Base-by-base conservation (phyloP, 2,888 invertebrate species). In the Molanna angustata region DNA sequence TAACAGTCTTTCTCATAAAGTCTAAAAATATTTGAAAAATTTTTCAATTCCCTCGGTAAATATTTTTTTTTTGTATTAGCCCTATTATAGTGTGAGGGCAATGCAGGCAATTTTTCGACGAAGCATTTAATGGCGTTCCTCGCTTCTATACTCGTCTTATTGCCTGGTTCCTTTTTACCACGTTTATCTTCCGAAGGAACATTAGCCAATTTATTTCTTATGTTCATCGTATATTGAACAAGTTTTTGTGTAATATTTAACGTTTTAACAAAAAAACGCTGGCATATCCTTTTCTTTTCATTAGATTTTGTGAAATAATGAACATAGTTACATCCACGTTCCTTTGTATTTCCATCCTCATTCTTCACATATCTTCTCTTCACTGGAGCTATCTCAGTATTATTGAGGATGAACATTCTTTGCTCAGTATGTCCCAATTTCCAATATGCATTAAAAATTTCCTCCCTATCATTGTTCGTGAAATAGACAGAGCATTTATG, bases 41-140 rank as follows among this genome's bases (percentile, higher is more conserved):
- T 35, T 35, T 35, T 35, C 14, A 35, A 13, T 35, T 35, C 35
- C 4, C 13, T 35, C 4, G 35, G 35, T 14, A 35, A 14, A 13
- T 35, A 35, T 35, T 35, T 35, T 35, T 35, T 35, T 35, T 4
- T 35, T 14, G 35, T 35, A n/a, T 35, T 35, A 13, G 35, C 35
- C 35, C 35, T 35, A 35, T 35, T 35, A 35, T 35, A 35, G 14
- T 35, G 35, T 14, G 35, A 35, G 4, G 35, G 35, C 4, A 35
- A n/a, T 9, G 35, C 35, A 11, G 35, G 35, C 14, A 35, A 13
- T 13, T 4, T 35, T 13, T 35, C 35, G 35, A 35, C 14, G 13
- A 35, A 35, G 35, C 7, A 13, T 35, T 35, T 35, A n/a, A 35
- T 35, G 35, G 35, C 35, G 9, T 35, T 35, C 35, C 4, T 35